A percentile compares a stretch with the other conserved stretches of the same genome.
These are phyloP conservation scores for Nineta flava DNA, from an alignment of 2,888 invertebrate genomes.

Conservation along the genomic window DNA sequence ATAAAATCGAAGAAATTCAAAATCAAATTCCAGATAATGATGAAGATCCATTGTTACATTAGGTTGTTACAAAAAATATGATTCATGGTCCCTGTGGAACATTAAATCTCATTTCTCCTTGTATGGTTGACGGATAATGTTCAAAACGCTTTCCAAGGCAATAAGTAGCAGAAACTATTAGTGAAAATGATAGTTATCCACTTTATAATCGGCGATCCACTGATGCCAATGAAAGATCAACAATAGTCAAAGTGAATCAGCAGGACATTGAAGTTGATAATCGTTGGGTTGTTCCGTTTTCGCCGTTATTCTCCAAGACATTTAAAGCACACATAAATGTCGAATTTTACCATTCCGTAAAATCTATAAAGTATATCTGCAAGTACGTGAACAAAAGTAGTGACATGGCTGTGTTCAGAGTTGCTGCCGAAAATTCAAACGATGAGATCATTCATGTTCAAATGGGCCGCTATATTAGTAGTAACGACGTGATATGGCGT, in stretches of 20 bases:
- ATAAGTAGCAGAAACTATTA: constrained; percentile 11
- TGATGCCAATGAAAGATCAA: constrained; percentile 13
- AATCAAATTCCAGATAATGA: constrained; percentile 16
- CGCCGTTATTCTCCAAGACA: constrained; percentile 17
- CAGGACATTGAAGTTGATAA: constrained; percentile 17
- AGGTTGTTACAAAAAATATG: constrained; percentile 24
- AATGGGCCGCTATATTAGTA: constrained; percentile 17
- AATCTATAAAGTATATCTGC: too few species aligned
- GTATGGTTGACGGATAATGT: constrained; percentile 24
- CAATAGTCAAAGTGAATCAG: constrained; percentile 13
- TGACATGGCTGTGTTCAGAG: constrained; percentile 21
- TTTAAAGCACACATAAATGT: constrained; percentile 24
- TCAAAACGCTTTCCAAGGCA: constrained; percentile 14
- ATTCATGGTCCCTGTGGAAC: constrained; percentile 26
- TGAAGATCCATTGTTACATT: constrained; percentile 17
- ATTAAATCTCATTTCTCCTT: constrained; percentile 20
- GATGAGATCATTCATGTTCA: constrained; percentile 16
- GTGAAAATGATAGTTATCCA: constrained; percentile 13
- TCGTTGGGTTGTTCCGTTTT: constrained; percentile 22
- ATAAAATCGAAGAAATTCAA: neutral
- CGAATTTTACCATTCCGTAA: constrained; percentile 25
- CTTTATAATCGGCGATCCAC: constrained; percentile 12
- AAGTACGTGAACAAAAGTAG: constrained; percentile 27
- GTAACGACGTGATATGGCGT: constrained; percentile 18
- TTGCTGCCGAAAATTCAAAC: constrained; percentile 14